Evolutionary conservation across 2,888 invertebrate genomes (phyloP), one percentile per base, ranked within the genome.

Genomic region (Ischnura elegans): DNA sequence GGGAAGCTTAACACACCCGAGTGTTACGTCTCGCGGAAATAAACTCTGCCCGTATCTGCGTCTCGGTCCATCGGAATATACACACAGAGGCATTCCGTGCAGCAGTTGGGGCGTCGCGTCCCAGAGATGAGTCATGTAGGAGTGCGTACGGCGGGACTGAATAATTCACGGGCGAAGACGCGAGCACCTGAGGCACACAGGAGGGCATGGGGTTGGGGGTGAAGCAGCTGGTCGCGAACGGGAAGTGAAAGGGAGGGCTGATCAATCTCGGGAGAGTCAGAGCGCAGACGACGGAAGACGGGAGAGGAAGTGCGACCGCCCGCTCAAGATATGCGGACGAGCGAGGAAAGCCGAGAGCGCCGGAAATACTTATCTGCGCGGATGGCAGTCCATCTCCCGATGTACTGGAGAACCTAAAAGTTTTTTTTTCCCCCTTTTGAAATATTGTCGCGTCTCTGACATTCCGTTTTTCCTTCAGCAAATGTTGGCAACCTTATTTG

Each of bases 111-210:
- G 46, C 45, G 86, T n/a, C n/a, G n/a, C n/a, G n/a, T n/a, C n/a
- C n/a, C n/a, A 86, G 86, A n/a, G 8, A 86, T 46, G 86, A 86
- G 25, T n/a, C 43, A 43, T 25, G 45, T 13, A 85, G 85, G 21
- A 85, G 45, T 46, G 86, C 86, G 86, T n/a, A n/a, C n/a, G n/a
- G n/a, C n/a, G 45, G 46, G n/a, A 46, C 21, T 43, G 43, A 86
- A 86, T 76, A 76, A 76, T 76, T 76, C 76, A 76, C 29, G 36
- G 16, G 76, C 36, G 76, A 36, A 76, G 76, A 76, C 76, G 76
- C 29, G 76, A 10, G 76, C 76, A 76, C 76, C 76, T 76, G 76
- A 76, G 76, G 76, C 36, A 29, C 36, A 4, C 13, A 5, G 85
- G n/a, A n/a, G 36, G 45, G 43, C n/a, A n/a, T n/a, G n/a, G n/a